Conservation (phyloP, 2,797 vertebrate genomes). For the Gobio occitaniae region DNA sequence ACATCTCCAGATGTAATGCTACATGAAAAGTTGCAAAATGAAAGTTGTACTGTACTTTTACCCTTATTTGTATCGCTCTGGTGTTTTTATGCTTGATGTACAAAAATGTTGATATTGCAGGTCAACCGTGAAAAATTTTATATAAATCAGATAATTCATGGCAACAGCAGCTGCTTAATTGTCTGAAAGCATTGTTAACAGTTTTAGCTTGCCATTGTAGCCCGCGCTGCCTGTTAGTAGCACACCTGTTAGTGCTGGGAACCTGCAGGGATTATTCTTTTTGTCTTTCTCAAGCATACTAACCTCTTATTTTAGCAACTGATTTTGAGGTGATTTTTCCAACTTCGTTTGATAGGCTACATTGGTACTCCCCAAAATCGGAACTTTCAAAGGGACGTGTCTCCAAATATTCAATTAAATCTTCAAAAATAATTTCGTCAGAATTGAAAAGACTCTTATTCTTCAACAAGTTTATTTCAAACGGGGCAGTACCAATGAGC, state of each 20-base stretch:
- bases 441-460: slow-evolving; percentile 87
- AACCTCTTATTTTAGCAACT: slow-evolving; percentile 57
- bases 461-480: slow-evolving; percentile 91
- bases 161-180: slow-evolving; percentile 40
- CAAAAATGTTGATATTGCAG: slow-evolving; percentile 57
- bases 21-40: not conserved
- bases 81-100: slow-evolving; percentile 3
- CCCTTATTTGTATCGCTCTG: not conserved
- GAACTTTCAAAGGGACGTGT: slow-evolving; percentile 84
- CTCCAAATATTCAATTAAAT: slow-evolving; percentile 84
- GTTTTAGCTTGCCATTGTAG: slow-evolving; percentile 48
- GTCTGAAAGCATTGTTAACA: slow-evolving; percentile 53
- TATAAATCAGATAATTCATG: slow-evolving; percentile 33
- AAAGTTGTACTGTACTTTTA: not conserved
- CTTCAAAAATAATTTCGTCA: slow-evolving; percentile 89
- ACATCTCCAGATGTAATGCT: not conserved
- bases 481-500: slow-evolving; percentile 87
- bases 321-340: slow-evolving; percentile 72
- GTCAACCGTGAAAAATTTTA: slow-evolving; percentile 13
- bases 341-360: slow-evolving; percentile 82
- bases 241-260: slow-evolving; percentile 57
- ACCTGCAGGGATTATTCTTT: slow-evolving; percentile 43
- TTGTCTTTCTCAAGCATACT: slow-evolving; percentile 56
- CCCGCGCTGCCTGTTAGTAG: slow-evolving; percentile 57
- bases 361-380: slow-evolving; percentile 88